A percentile compares a stretch with the other conserved stretches of the same genome.
Evolutionary conservation across 2,797 vertebrate genomes (phyloP).

Genomic region (Enteromius argenteus): DNA sequence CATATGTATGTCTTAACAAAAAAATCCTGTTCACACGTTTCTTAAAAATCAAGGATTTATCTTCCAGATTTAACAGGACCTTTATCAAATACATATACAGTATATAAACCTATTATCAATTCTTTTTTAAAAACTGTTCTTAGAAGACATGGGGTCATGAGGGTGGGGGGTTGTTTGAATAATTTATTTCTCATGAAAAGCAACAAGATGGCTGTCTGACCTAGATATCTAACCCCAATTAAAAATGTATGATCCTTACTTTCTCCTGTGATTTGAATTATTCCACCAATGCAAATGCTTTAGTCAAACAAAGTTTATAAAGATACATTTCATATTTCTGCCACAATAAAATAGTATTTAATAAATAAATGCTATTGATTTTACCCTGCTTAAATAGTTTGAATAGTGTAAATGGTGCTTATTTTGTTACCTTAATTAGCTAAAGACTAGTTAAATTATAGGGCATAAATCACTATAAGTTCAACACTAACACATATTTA

Average conservation of each 20-base stretch:
- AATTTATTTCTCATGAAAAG: constrained; percentile 61
- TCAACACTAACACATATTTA: background rate
- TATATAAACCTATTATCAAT: background rate
- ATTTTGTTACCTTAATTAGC: background rate
- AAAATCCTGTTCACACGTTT: background rate
- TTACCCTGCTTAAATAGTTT: background rate
- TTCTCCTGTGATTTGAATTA: constrained; percentile 45
- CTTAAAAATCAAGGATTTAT: background rate
- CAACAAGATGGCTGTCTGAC: constrained; percentile 59
- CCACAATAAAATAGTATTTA: background rate
- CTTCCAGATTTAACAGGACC: background rate
- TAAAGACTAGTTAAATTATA: background rate
- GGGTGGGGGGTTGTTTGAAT: constrained; percentile 47
- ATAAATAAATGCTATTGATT: background rate
- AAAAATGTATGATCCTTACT: constrained; percentile 58
- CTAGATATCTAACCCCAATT: constrained; percentile 65
- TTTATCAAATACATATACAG: background rate
- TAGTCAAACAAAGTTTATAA: constrained; percentile 5
- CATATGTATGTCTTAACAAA: background rate
- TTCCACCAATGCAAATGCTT: constrained; percentile 29
- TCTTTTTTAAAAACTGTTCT: background rate
- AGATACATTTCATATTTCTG: background rate
- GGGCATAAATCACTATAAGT: background rate
- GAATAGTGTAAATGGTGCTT: background rate
- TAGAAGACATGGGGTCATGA: background rate